phyloP scores from a whole-genome alignment of 2,888 invertebrate genomes.

The Drosophila pseudotalamancana region DNA sequence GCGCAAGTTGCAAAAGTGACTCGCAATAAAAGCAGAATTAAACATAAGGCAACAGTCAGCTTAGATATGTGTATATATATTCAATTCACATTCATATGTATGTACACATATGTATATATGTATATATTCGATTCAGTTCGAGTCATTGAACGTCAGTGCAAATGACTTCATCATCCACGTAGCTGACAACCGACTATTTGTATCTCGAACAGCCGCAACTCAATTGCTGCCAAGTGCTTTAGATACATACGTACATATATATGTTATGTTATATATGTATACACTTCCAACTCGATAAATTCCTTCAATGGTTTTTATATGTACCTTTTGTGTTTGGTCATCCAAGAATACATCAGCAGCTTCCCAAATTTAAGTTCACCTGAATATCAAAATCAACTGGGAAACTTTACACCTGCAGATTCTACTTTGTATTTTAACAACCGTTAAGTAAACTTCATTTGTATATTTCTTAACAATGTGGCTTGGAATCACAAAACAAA shows the following conservation, averaged over 20 bases:
- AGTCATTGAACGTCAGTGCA: slow-evolving; percentile 65
- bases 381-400: background rate
- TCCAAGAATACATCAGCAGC: background rate
- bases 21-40: slow-evolving; percentile 38
- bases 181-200: slow-evolving; percentile 44
- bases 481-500: too few relatives aligned
- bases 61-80: background rate
- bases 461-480: too few relatives aligned
- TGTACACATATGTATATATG: background rate
- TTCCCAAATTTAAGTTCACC: slow-evolving; percentile 17
- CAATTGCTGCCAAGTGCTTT: slow-evolving; percentile 23
- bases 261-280: slow-evolving; percentile 4
- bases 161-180: slow-evolving; percentile 61
- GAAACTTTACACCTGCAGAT: too few relatives aligned
- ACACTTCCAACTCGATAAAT: slow-evolving; percentile 16
- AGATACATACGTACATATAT: slow-evolving; percentile 1
- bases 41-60: slow-evolving; percentile 14
- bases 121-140: slow-evolving; percentile 26
- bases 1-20: slow-evolving; percentile 29
- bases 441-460: too few relatives aligned
- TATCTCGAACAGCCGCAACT: slow-evolving; percentile 28
- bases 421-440: too few relatives aligned
- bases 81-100: background rate
- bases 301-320: slow-evolving; percentile 1
- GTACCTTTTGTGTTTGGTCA: background rate